Conservation (phyloP, 2,113 vertebrate species). For the Brachypteracias leptosomus region DNA sequence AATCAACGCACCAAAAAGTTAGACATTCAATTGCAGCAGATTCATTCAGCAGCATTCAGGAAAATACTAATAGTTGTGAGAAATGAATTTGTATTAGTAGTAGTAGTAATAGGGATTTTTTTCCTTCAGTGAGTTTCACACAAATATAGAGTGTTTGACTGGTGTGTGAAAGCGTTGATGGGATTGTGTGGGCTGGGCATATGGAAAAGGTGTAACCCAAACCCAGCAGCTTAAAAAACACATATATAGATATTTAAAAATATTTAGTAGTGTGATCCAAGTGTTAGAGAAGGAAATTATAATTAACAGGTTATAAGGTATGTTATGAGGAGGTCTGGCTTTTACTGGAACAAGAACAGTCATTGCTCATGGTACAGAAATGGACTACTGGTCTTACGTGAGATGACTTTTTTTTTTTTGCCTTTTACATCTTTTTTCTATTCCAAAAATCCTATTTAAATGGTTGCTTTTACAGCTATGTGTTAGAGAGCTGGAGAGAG, state of each 20-base stretch:
- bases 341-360: slow-evolving; percentile 31
- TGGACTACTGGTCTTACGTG: not conserved
- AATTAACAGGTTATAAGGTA: slow-evolving; percentile 68
- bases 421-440: not conserved
- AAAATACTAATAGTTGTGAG: slow-evolving; percentile 59
- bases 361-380: not conserved
- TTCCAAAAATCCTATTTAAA: not conserved
- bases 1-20: slow-evolving; percentile 9
- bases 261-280: slow-evolving; percentile 60
- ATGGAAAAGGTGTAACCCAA: slow-evolving; percentile 69
- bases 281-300: slow-evolving; percentile 60
- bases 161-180: slow-evolving; percentile 68
- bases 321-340: slow-evolving; percentile 37
- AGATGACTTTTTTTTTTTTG: not conserved
- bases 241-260: slow-evolving; percentile 66
- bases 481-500: not conserved
- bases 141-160: slow-evolving; percentile 70
- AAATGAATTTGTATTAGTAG: slow-evolving; percentile 67
- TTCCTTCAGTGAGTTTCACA: slow-evolving; percentile 66
- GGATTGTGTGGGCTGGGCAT: slow-evolving; percentile 64
- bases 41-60: slow-evolving; percentile 26
- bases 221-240: slow-evolving; percentile 70
- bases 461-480: not conserved
- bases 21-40: not conserved
- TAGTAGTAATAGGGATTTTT: slow-evolving; percentile 64